A percentile compares a stretch with the other conserved stretches of the same genome.
These are phyloP conservation scores for Xanthia icteritia DNA, from an alignment of 2,888 invertebrate species.

Conservation along the genomic window DNA sequence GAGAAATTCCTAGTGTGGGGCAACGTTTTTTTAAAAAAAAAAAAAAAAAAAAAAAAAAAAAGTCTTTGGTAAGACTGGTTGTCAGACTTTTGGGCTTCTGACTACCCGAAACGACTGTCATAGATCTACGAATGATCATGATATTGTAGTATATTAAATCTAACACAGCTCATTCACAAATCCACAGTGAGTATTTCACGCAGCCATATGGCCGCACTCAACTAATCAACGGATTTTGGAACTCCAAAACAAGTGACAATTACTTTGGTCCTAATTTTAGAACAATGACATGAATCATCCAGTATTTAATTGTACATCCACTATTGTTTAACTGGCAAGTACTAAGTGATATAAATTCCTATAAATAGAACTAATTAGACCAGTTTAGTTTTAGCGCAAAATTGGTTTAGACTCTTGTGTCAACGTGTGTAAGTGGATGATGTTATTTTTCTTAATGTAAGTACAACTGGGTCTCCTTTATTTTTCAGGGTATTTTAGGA, in stretches of 20 bases:
- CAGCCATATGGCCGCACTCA: conserved; percentile 19
- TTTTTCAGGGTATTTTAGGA: background rate
- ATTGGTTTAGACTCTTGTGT: conserved; percentile 20
- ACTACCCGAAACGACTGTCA: too few species aligned
- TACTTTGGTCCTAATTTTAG: conserved; percentile 62
- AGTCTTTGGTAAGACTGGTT: too few species aligned
- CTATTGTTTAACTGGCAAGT: conserved; percentile 57
- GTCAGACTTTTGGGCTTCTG: too few species aligned
- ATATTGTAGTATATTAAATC: background rate
- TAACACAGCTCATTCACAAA: conserved; percentile 21
- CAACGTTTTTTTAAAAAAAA: too few species aligned
- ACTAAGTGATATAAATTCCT: conserved; percentile 55
- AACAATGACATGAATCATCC: conserved; percentile 65
- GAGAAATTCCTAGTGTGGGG: too few species aligned
- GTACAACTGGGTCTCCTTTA: background rate
- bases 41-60: too few species aligned
- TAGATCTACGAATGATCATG: too few species aligned
- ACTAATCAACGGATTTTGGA: conserved; percentile 60
- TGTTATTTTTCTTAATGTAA: background rate
- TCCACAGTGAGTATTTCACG: background rate
- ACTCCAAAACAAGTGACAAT: conserved; percentile 59
- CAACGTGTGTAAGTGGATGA: background rate
- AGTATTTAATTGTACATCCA: conserved; percentile 29
- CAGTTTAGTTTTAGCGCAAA: conserved; percentile 43
- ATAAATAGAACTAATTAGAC: conserved; percentile 62